These are phyloP conservation scores for Eupithecia centaureata DNA, from an alignment of 2,888 invertebrate species.

Conservation along the genomic window DNA sequence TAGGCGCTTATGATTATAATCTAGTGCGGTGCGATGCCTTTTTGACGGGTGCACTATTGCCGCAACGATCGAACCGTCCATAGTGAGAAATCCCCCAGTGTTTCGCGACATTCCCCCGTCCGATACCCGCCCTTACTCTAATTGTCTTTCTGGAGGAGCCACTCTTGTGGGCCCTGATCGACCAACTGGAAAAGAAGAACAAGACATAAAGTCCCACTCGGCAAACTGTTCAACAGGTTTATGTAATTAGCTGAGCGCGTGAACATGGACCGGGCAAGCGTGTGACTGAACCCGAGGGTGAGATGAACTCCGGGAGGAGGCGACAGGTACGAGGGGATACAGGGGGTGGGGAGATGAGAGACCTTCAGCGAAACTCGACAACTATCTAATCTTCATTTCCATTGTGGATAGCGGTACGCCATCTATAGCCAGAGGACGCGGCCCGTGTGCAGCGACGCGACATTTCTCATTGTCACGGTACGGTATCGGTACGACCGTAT, in stretches of 20 bases:
- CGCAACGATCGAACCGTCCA: conserved; percentile 80
- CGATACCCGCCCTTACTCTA: conserved; percentile 79
- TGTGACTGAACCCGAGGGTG: conserved; percentile 76
- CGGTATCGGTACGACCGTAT: conserved; percentile 62
- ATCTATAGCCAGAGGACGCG: conserved; percentile 51
- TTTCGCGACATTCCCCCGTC: conserved; percentile 82
- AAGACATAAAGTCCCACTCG: conserved; percentile 82
- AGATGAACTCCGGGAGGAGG: conserved; percentile 61
- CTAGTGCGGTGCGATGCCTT: conserved; percentile 84
- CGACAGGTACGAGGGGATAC: conserved; percentile 46
- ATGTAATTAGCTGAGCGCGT: conserved; percentile 81
- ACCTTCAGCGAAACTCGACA: conserved; percentile 81
- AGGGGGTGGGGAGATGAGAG: conserved; percentile 72
- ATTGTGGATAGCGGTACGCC: conserved; percentile 77
- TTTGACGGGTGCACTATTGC: conserved; percentile 78
- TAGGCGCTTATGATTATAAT: conserved; percentile 68
- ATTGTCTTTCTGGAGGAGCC: conserved; percentile 84
- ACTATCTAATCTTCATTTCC: conserved; percentile 72
- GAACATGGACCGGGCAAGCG: conserved; percentile 80
- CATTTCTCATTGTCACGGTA: conserved; percentile 47
- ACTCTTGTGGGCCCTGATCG: conserved; percentile 84
- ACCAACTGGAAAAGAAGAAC: conserved; percentile 84
- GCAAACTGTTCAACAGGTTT: conserved; percentile 73
- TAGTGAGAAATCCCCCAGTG: conserved; percentile 81
- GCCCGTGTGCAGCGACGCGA: conserved; percentile 52